Evolutionary conservation across 2,113 vertebrate species (phyloP).

Genomic region (Natator depressus): DNA sequence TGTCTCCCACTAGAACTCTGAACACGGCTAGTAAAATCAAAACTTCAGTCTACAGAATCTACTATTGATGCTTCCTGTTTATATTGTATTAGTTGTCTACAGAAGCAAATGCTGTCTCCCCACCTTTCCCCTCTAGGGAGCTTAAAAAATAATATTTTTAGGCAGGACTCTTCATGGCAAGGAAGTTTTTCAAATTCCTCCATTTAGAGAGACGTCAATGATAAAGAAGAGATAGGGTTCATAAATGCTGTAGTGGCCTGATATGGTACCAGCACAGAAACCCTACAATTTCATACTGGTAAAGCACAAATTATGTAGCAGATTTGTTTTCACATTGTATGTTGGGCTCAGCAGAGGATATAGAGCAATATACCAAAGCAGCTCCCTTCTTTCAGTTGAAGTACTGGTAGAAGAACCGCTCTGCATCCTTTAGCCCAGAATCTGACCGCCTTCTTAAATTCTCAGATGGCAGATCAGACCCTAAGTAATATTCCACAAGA

Average conservation of each 20-base stretch:
- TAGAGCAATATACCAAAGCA: background rate
- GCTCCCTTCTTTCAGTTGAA: background rate
- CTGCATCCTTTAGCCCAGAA: constrained; percentile 31
- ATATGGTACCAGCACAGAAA: background rate
- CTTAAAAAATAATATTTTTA: background rate
- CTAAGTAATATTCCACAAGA: constrained; percentile 8
- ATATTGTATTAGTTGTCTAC: background rate
- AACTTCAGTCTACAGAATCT: background rate
- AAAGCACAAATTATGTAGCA: background rate
- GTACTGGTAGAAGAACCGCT: background rate
- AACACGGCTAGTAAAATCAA: constrained; percentile 23
- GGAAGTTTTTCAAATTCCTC: background rate
- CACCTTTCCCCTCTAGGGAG: background rate
- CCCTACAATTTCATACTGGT: background rate
- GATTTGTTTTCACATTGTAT: background rate
- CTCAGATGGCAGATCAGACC: constrained; percentile 30
- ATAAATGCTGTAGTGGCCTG: background rate
- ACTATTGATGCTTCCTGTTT: background rate
- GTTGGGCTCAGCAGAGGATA: background rate
- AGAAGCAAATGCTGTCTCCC: background rate
- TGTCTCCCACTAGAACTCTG: background rate
- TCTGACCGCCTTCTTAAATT: background rate
- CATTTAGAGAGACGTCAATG: background rate
- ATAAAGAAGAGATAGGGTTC: background rate
- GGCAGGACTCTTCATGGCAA: background rate